Percentiles rank a stretch among this genome's conserved stretches.
These are phyloP conservation scores for Prochilodus magdalenae DNA, from an alignment of 2,113 vertebrate genomes.

Conservation along the genomic window DNA sequence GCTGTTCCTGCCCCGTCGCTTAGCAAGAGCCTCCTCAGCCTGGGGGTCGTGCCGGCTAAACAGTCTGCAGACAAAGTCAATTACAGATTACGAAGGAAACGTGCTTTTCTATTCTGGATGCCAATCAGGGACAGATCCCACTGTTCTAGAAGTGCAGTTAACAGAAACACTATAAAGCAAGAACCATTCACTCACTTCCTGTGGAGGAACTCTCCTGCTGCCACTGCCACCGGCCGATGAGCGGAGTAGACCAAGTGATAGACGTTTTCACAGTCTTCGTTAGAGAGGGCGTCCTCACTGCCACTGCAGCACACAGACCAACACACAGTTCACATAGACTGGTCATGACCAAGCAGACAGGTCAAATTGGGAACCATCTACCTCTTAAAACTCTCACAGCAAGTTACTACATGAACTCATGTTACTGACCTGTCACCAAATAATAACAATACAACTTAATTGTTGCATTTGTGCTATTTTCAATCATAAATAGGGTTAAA, in stretches of 20 bases:
- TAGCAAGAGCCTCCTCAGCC: conserved; percentile 96
- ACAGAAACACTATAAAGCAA: not conserved
- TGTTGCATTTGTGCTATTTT: too few relatives aligned
- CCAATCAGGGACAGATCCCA: not conserved
- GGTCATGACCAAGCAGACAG: not conserved
- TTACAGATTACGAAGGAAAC: not conserved
- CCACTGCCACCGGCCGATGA: conserved; percentile 95
- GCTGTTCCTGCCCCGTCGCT: conserved; percentile 95
- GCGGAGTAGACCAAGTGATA: conserved; percentile 99
- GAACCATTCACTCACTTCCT: conserved; percentile 87
- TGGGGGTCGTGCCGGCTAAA: conserved; percentile 98
- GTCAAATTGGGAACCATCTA: too few relatives aligned
- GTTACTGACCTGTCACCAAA: too few relatives aligned
- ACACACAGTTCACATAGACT: not conserved
- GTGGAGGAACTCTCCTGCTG: conserved; percentile 97
- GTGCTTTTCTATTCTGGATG: not conserved
- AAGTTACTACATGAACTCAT: too few relatives aligned
- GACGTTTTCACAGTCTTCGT: conserved; percentile 99
- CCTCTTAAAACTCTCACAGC: too few relatives aligned
- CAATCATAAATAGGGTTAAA: too few relatives aligned
- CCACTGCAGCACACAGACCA: conserved; percentile 80
- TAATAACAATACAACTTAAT: too few relatives aligned
- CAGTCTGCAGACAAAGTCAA: conserved; percentile 34
- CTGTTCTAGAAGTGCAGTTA: not conserved
- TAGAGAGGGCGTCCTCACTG: conserved; percentile 97